Conservation (phyloP, 2,113 vertebrate genomes). For the Saguinus imperator region DNA sequence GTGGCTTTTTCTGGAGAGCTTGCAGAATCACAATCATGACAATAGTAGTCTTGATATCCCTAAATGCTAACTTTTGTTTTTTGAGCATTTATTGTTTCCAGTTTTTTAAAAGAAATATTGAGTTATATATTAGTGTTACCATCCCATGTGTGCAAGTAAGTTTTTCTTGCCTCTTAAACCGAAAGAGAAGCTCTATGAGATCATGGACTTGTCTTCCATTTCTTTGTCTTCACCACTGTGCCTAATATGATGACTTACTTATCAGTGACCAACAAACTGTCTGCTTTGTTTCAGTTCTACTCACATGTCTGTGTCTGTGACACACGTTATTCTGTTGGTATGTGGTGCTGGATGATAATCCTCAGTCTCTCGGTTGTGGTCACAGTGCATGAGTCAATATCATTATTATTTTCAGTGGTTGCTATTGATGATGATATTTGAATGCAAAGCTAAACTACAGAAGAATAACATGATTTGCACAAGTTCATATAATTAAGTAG, state of each 20-base stretch:
- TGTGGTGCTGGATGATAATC: not conserved
- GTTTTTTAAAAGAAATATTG: not conserved
- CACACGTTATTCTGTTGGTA: too few relatives aligned
- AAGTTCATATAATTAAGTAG: not conserved
- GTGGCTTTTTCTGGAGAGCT: not conserved
- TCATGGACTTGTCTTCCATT: not conserved
- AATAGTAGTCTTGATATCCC: not conserved
- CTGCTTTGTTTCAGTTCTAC: not conserved
- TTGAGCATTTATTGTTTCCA: not conserved
- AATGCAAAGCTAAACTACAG: not conserved
- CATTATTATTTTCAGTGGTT: not conserved
- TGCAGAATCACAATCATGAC: not conserved
- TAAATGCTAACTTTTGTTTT: not conserved
- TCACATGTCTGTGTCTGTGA: not conserved
- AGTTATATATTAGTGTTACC: not conserved
- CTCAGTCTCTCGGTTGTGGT: not conserved
- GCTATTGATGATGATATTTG: not conserved
- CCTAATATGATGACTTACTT: not conserved
- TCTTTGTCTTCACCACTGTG: not conserved
- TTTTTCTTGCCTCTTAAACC: not conserved
- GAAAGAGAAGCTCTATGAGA: not conserved
- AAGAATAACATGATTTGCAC: not conserved
- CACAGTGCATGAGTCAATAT: not conserved
- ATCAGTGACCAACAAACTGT: not conserved
- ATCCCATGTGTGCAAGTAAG: not conserved